Conservation (phyloP, 2,797 vertebrate genomes). For the Remorina albescens region DNA sequence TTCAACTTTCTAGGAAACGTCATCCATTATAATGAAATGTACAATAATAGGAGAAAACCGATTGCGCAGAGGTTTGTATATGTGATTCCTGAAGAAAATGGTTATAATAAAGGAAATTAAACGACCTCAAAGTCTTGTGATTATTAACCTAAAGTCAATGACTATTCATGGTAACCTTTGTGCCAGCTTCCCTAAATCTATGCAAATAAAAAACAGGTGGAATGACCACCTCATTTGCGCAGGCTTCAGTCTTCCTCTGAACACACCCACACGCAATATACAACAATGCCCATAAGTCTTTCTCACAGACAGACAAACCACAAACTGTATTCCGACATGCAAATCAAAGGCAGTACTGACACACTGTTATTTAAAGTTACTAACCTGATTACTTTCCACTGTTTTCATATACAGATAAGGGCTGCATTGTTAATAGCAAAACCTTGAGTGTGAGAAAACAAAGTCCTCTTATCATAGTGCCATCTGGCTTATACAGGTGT, state of each 20-base stretch:
- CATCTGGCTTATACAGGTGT: constrained; percentile 6
- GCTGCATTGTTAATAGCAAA: constrained; percentile 36
- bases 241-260: constrained; percentile 23
- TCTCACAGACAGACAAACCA: neutral
- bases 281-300: too few species aligned
- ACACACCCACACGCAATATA: neutral
- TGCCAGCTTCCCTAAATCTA: constrained; percentile 71
- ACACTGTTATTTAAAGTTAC: constrained; percentile 15
- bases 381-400: constrained; percentile 36
- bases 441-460: constrained; percentile 49
- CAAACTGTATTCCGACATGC: constrained; percentile 54
- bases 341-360: constrained; percentile 58
- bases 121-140: neutral
- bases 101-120: neutral
- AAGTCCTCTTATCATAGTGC: constrained; percentile 34
- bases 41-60: neutral
- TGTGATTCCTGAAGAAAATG: neutral
- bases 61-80: neutral
- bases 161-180: constrained; percentile 22
- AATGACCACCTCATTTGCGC: constrained; percentile 70
- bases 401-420: constrained; percentile 64
- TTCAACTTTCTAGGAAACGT: neutral
- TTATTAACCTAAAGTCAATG: constrained; percentile 18
- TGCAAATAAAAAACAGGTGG: constrained; percentile 78
- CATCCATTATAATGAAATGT: neutral